Evolutionary conservation across 2,113 vertebrate genomes (phyloP).

Genomic region (Lonchura striata): DNA sequence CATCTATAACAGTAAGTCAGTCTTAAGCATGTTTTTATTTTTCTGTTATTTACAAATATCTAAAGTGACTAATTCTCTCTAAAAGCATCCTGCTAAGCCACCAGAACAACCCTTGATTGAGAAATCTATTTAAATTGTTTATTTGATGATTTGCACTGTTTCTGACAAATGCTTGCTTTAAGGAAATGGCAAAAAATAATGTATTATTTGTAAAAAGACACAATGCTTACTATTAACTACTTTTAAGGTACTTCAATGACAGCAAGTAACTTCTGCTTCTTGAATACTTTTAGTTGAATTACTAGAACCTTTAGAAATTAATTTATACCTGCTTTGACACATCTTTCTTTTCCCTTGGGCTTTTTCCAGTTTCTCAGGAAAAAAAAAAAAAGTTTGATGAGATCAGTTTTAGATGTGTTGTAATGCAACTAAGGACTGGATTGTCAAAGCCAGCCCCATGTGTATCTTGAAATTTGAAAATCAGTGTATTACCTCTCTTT

Average conservation of each 20-base stretch:
- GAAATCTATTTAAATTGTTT: neutral
- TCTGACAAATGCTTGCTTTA: neutral
- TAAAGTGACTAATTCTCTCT: neutral
- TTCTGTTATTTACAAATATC: neutral
- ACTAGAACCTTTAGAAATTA: neutral
- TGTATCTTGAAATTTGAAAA: neutral
- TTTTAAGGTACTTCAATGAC: neutral
- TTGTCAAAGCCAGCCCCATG: neutral
- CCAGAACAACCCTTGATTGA: neutral
- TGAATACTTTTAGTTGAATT: neutral
- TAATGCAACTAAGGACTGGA: neutral
- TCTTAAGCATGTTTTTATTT: neutral
- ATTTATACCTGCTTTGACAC: neutral
- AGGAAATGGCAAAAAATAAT: neutral
- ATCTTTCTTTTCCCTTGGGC: neutral
- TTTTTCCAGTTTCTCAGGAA: neutral
- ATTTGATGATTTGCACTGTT: neutral
- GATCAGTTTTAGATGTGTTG: neutral
- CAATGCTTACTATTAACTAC: neutral
- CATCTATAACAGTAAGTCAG: slow-evolving; percentile 89
- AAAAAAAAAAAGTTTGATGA: neutral
- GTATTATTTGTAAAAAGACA: neutral
- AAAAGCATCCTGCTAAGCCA: neutral
- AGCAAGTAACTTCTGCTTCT: neutral
- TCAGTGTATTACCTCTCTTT: neutral